A percentile compares a stretch with the other conserved stretches of the same genome.
phyloP scores from a whole-genome alignment of 1,140 invertebrate genomes.

The Nasonia vitripennis region DNA sequence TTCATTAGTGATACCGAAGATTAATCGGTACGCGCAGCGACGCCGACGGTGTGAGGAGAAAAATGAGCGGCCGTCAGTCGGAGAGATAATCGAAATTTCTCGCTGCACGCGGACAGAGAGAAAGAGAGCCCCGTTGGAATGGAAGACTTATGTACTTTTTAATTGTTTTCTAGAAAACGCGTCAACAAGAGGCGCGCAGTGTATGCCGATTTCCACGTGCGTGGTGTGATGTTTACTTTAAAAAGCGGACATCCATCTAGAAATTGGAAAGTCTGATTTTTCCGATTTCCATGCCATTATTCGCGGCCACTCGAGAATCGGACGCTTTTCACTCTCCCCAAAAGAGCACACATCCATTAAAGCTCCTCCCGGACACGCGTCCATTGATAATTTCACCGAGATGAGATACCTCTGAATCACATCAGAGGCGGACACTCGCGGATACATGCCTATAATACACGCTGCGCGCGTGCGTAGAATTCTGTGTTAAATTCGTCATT shows the following conservation, averaged over 20 bases:
- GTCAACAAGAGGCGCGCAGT: too few relatives aligned
- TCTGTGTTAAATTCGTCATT: slow-evolving; percentile 10
- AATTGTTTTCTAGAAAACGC: slow-evolving; percentile 1
- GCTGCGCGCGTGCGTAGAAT: neutral
- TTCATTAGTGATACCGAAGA: too few relatives aligned
- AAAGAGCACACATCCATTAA: slow-evolving; percentile 16
- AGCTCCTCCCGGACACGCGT: neutral
- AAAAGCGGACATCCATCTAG: neutral
- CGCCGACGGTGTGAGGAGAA: neutral
- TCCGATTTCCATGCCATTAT: slow-evolving; percentile 18
- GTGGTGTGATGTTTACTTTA: neutral
- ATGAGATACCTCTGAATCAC: neutral
- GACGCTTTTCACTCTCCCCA: slow-evolving; percentile 12
- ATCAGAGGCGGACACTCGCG: neutral
- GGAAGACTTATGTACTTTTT: neutral
- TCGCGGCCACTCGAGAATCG: neutral
- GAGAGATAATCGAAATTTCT: too few relatives aligned
- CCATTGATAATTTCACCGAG: slow-evolving; percentile 27
- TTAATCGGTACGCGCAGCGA: neutral
- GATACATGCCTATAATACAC: neutral
- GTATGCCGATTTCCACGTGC: neutral
- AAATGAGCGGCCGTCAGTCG: neutral
- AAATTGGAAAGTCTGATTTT: slow-evolving; percentile 28
- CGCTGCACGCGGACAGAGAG: too few relatives aligned
- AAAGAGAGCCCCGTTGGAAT: too few relatives aligned